Conservation (phyloP, 2,113 vertebrate species). For the Dicentrarchus labrax region DNA sequence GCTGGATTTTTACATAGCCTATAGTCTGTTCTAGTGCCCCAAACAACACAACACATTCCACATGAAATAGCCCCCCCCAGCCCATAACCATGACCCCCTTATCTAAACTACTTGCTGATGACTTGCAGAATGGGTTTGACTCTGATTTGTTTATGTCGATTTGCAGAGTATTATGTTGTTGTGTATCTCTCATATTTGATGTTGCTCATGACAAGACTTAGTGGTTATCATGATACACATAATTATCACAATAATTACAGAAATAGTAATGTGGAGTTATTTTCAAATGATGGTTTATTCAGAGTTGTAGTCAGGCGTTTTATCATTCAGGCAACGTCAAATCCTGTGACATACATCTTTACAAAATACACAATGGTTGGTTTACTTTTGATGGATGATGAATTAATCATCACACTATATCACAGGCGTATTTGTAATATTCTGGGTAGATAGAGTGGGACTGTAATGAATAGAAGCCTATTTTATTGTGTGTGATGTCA, state of each 20-base stretch:
- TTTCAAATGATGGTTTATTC: neutral
- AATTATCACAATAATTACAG: conserved; percentile 3
- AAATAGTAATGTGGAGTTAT: neutral
- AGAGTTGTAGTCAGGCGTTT: conserved; percentile 7
- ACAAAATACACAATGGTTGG: conserved; percentile 10
- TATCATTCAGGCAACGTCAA: neutral
- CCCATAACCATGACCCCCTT: neutral
- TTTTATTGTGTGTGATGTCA: conserved; percentile 7
- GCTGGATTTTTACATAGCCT: conserved; percentile 1
- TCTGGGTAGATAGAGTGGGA: neutral
- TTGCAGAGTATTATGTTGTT: no score
- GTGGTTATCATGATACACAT: neutral
- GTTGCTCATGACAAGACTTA: neutral
- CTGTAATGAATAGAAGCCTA: neutral
- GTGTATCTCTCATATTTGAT: neutral
- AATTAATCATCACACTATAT: neutral
- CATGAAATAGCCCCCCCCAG: neutral
- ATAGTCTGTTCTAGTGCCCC: conserved; percentile 17
- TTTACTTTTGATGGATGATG: conserved; percentile 25
- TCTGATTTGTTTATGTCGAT: conserved; percentile 19
- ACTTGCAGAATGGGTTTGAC: neutral
- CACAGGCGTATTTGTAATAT: neutral
- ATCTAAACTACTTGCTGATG: conserved; percentile 15
- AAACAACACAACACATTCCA: neutral
- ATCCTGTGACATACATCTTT: conserved; percentile 11